These are phyloP conservation scores for Apis florea DNA, from an alignment of 1,140 invertebrate species.

Conservation along the genomic window DNA sequence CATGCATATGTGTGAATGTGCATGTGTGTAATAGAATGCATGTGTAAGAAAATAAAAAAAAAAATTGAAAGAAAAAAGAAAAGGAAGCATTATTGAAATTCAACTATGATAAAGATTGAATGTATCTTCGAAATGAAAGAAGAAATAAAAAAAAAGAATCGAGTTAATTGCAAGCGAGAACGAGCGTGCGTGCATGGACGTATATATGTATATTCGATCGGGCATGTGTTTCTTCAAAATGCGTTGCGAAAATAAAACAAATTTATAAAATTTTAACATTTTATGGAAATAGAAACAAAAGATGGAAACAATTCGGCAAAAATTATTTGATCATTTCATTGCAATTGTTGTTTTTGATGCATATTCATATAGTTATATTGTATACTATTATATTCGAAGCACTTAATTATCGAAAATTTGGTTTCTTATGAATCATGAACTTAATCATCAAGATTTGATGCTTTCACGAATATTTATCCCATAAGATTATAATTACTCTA, in stretches of 20 bases:
- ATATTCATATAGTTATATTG: not conserved
- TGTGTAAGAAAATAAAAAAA: not conserved
- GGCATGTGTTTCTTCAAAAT: constrained; percentile 11
- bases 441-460: not conserved
- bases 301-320: not conserved
- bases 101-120: not conserved
- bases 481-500: not conserved
- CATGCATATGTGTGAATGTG: not conserved
- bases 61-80: not conserved
- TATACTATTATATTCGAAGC: not conserved
- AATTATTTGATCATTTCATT: not conserved
- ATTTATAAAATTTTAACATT: not conserved
- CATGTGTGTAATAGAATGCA: not conserved
- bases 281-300: no score
- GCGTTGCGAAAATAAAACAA: not conserved
- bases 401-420: not conserved
- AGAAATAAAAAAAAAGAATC: not conserved
- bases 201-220: not conserved
- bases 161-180: not conserved
- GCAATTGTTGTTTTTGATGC: not conserved
- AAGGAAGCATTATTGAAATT: not conserved
- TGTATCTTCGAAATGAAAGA: not conserved
- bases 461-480: not conserved
- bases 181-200: not conserved
- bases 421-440: not conserved